phyloP scores from a whole-genome alignment of 2,113 vertebrate genomes.

The Eudyptes chrysolophus region DNA sequence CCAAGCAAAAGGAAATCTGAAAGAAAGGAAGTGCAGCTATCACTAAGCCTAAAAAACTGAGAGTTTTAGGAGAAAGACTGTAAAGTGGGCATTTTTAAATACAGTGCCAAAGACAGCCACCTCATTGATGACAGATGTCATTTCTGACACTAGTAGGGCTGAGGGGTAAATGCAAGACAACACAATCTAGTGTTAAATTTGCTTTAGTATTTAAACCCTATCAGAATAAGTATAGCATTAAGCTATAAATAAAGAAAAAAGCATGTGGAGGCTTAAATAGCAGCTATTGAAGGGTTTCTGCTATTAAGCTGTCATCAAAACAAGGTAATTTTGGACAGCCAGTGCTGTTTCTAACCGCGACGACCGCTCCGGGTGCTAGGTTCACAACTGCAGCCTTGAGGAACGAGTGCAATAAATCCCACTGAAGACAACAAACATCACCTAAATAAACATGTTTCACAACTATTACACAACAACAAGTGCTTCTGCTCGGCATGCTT shows the following conservation, averaged over 20 bases:
- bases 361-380: accelerated
- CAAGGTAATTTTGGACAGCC: neutral
- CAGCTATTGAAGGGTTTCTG: neutral
- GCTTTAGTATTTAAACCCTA: neutral
- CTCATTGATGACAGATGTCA: neutral
- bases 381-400: neutral
- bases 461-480: neutral
- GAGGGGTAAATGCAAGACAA: neutral
- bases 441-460: neutral
- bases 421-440: neutral
- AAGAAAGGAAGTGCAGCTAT: neutral
- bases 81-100: neutral
- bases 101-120: neutral
- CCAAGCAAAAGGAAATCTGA: neutral
- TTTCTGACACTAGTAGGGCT: neutral
- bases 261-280: accelerated
- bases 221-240: neutral
- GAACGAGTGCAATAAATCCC: neutral
- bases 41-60: neutral
- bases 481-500: neutral
- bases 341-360: neutral
- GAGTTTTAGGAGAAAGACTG: neutral
- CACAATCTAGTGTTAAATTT: neutral
- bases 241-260: neutral
- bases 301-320: neutral